Percentiles rank a stretch among this genome's conserved stretches.
Evolutionary conservation across 2,888 invertebrate species (phyloP).

Genomic region (Melieria picta): DNA sequence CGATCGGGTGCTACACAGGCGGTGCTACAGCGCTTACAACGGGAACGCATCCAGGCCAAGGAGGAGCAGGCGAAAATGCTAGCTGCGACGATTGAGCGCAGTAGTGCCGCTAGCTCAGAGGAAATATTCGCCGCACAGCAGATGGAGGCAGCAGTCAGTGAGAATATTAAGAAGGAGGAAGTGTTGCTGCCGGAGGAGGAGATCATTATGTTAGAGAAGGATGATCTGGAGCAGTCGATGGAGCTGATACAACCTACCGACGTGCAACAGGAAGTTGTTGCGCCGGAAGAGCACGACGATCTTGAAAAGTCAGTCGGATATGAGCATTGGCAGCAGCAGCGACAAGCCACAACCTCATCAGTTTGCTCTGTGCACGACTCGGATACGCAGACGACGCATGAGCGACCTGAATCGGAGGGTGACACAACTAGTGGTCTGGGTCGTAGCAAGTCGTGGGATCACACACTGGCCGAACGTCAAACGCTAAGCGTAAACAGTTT

Average conservation of each 20-base stretch:
- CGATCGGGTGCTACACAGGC: constrained; percentile 15
- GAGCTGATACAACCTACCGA: constrained; percentile 5
- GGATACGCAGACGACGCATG: constrained; percentile 35
- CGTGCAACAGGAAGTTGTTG: constrained; percentile 62
- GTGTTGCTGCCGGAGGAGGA: constrained; percentile 6
- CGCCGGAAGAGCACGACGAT: constrained; percentile 75
- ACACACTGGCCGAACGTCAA: constrained; percentile 30
- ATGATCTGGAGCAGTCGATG: constrained; percentile 1
- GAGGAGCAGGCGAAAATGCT: background rate
- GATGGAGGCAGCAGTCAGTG: background rate
- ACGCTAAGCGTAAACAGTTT: constrained; percentile 33
- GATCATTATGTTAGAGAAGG: background rate
- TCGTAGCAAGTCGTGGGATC: constrained; percentile 56
- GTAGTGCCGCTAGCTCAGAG: constrained; percentile 8
- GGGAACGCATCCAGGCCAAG: background rate
- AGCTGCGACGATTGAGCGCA: background rate
- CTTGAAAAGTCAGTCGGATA: constrained; percentile 78
- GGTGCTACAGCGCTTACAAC: constrained; percentile 7
- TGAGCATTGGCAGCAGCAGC: constrained; percentile 63
- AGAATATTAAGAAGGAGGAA: constrained; percentile 63
- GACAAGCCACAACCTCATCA: constrained; percentile 58
- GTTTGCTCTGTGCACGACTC: constrained; percentile 45
- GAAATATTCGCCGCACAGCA: constrained; percentile 3
- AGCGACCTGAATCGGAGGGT: constrained; percentile 49
- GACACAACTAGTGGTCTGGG: constrained; percentile 54